Evolutionary conservation across 2,113 vertebrate genomes (phyloP).

Genomic region (Mormyrus lacerda): DNA sequence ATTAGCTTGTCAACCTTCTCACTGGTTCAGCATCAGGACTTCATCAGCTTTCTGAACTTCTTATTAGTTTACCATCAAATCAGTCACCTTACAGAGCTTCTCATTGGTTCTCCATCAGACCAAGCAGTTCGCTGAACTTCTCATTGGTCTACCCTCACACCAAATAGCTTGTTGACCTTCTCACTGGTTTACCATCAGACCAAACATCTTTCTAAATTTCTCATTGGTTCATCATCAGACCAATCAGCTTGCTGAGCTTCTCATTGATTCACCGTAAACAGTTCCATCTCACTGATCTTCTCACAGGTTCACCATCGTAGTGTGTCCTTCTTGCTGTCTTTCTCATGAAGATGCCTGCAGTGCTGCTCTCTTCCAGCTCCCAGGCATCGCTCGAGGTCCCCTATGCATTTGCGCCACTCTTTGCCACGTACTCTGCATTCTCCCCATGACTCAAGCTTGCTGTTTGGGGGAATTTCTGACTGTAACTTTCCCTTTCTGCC

Average conservation of each 20-base stretch:
- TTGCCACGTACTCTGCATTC: neutral
- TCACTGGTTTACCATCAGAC: neutral
- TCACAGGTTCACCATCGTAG: neutral
- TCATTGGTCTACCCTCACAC: neutral
- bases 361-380: neutral
- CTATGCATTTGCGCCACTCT: neutral
- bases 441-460: neutral
- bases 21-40: neutral
- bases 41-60: neutral
- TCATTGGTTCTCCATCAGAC: neutral
- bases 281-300: neutral
- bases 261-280: neutral
- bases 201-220: neutral
- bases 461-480: neutral
- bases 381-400: neutral
- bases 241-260: neutral
- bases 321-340: neutral
- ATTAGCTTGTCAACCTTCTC: neutral
- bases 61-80: neutral
- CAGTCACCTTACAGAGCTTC: neutral
- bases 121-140: neutral
- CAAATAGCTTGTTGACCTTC: neutral
- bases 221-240: neutral
- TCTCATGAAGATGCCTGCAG: neutral
- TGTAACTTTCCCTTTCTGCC: neutral